Base-by-base conservation (phyloP, 2,888 invertebrate species). In the Hetaerina titia region DNA sequence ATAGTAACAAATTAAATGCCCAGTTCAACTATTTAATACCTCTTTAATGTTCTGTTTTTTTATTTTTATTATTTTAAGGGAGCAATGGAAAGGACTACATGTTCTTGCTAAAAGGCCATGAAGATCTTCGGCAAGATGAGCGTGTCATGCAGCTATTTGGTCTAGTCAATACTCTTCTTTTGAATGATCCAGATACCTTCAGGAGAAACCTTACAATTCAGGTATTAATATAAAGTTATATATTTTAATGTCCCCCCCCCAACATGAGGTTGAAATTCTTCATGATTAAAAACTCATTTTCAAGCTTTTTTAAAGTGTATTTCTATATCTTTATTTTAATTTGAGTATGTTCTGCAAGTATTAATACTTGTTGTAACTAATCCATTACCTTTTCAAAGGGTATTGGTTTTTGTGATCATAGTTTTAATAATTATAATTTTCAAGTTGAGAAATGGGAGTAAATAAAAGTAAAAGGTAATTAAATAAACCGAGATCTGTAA, bases 131-230 rank as follows among this genome's bases (percentile, higher is more conserved):
- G 0, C 99, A 99, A 96, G 99, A 99, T 97, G 99, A 99, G 97
- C 97, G 99, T 94, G 99, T 99, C 13, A 99, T 99, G 99, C 99
- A 99, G 97, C 97, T 99, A 19, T 99, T 98, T 97, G 99, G 99
- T 31, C 97, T 99, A 95, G 99, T 99, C 95, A 99, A 99, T 97
- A 99, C 99, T 0, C 97, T 99, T 45, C 97, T 99, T 0, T 97
- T 99, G 90, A 99, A 99, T 96, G 99, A 99, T 97, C 99, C 99
- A 0, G 99, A 99, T 96, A 99, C 99, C 0, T 99, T 99, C 97
- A 97, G 99, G 56, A 97, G 99, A 95, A 99, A 99, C 97, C 97
- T 99, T 63, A 98, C 98, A 15, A 97, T 97, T 95, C 97, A 97
- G 96, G 97, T 97, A 95, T 95, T 60, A 63, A 17, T 25, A 25